These are phyloP conservation scores for Apis florea DNA, from an alignment of 1,140 invertebrate species.

Conservation along the genomic window DNA sequence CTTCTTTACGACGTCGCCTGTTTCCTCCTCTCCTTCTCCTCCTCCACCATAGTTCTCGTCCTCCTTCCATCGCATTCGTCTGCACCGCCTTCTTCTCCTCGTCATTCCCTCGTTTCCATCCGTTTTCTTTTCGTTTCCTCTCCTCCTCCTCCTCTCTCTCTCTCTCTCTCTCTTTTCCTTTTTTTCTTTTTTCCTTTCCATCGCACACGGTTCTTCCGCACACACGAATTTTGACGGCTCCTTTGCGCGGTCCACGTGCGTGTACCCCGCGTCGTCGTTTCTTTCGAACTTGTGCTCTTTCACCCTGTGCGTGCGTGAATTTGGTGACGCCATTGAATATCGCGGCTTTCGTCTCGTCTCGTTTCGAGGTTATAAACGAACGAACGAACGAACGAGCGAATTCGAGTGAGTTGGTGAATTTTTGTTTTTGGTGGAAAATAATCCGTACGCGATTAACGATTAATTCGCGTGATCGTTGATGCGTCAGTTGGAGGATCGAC, in stretches of 20 bases:
- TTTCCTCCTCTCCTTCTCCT: neutral
- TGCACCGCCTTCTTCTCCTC: too few species aligned
- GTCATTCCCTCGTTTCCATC: too few species aligned
- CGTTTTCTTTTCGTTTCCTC: neutral
- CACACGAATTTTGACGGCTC: neutral
- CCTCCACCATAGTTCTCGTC: too few species aligned
- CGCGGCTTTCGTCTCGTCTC: too few species aligned
- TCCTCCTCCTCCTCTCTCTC: too few species aligned
- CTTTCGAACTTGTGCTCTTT: neutral
- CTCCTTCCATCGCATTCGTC: too few species aligned
- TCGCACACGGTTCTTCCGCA: too few species aligned
- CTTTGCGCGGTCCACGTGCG: neutral
- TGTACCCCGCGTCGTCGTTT: neutral
- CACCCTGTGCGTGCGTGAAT: slow-evolving; percentile 1
- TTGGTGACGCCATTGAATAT: neutral
- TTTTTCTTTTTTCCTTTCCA: neutral
- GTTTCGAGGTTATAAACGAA: neutral
- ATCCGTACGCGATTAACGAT: neutral
- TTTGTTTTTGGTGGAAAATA: neutral
- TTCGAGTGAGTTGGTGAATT: neutral
- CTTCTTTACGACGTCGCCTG: slow-evolving; percentile 16
- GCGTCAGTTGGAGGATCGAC: neutral
- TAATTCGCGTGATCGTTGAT: slow-evolving; percentile 2
- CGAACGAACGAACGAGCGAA: neutral
- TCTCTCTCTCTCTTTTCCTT: neutral